Evolutionary conservation across 35 echinoderm and acorn worm genomes (phyloP), one percentile per base, ranked within the genome.

Genomic region (Chiridota heheva): DNA sequence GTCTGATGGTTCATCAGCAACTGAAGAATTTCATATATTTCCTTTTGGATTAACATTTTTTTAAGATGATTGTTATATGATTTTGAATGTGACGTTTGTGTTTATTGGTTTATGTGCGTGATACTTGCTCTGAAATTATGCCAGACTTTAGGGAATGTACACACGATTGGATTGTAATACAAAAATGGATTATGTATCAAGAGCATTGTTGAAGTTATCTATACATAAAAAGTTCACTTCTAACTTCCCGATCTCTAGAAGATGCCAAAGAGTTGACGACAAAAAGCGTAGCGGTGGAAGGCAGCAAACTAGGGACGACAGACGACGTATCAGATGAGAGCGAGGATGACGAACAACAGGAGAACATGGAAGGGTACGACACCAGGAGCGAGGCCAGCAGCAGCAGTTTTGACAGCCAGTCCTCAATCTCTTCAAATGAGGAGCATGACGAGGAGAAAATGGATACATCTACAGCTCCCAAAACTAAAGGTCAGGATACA

Each of bases 351-450:
- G 66, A 83, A 15, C 35, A 60, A 13, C 67, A 79, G 2, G 86
- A 73, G 61, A 76, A 91, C 31, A 42, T 92, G 36, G 87, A 92
- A 4, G 95, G 67, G 1, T 98, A 82, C 70, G 95, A 98, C 60
- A 91, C 90, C 0, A 62, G 95, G 44, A 98, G 95, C 35, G 95
- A 98, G 58, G 95, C 95, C 35, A 91, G 95, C 58, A 84, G 83
- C 32, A 92, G 80, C 38, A 81, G 67, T 35, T 56, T 82, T 20
- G 78, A 68, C 61, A 82, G 78, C 59, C 63, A 68, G 78, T 67
- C 78, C 30, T 68, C 63, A 1, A 82, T 68, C 34, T 68, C 63
- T 12, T 67, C 78, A 5, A 64, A 68, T 49, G 78, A 68, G 6
- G 59, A 68, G 40, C 55, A 82, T 58, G 28, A 28, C 17, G 29